Conservation (phyloP, 2,113 vertebrate species). For the western clawed frog (Xenopus tropicalis) region DNA sequence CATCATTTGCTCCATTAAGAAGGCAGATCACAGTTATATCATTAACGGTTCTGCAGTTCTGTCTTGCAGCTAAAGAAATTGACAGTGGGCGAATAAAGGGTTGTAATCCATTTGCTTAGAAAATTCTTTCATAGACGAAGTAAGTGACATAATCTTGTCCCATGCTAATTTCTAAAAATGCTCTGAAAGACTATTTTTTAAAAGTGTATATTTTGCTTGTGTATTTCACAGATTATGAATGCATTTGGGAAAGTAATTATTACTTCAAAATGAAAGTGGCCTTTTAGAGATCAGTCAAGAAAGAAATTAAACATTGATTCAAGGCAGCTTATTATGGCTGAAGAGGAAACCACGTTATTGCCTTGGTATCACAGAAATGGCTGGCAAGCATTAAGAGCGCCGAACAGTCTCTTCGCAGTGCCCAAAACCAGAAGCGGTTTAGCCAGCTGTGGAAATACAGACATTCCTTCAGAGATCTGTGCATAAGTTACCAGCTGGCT, state of each 20-base stretch:
- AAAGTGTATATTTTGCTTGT: too few species aligned
- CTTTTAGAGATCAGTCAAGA: slow-evolving; percentile 74
- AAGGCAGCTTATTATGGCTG: slow-evolving; percentile 70
- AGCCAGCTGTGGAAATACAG: slow-evolving; percentile 75
- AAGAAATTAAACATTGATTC: slow-evolving; percentile 80
- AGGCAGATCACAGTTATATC: too few species aligned
- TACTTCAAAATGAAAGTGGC: slow-evolving; percentile 68
- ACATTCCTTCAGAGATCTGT: slow-evolving; percentile 84
- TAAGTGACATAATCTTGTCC: too few species aligned
- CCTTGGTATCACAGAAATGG: slow-evolving; percentile 82
- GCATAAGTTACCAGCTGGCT: slow-evolving; percentile 81
- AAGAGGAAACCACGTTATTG: slow-evolving; percentile 73
- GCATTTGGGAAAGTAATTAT: background rate
- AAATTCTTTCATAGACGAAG: too few species aligned
- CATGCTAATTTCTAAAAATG: too few species aligned
- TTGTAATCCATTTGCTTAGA: too few species aligned
- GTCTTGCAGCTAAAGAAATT: too few species aligned
- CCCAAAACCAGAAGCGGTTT: slow-evolving; percentile 74
- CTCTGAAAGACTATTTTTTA: too few species aligned
- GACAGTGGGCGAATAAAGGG: too few species aligned
- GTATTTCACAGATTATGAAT: background rate
- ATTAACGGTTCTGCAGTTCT: too few species aligned
- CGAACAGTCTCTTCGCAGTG: slow-evolving; percentile 63
- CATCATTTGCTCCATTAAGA: too few species aligned
- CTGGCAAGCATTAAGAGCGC: slow-evolving; percentile 75